Percentiles rank a stretch among this genome's conserved stretches.
Evolutionary conservation across 2,797 vertebrate genomes (phyloP).

Genomic region (Xenops minutus): DNA sequence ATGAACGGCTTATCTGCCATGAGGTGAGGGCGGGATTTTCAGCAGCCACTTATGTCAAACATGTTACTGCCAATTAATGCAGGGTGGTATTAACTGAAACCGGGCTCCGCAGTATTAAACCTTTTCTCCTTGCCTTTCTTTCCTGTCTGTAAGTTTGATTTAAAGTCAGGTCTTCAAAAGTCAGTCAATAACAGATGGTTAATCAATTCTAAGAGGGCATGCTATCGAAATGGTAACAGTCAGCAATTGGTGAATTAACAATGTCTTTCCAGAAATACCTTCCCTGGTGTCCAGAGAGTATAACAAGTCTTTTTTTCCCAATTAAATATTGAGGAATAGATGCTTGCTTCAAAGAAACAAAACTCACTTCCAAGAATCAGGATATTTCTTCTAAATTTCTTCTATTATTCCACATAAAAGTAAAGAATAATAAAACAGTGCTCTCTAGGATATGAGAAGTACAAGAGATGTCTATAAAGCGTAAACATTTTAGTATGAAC

Average conservation of each 20-base stretch:
- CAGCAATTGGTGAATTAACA: conserved; percentile 27
- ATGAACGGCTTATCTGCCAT: conserved; percentile 28
- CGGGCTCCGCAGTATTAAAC: not conserved
- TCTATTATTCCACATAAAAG: not conserved
- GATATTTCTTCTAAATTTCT: not conserved
- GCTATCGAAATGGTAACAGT: not conserved
- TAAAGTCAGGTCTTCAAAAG: conserved; percentile 48
- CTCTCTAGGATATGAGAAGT: not conserved
- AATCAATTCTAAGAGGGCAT: conserved; percentile 36
- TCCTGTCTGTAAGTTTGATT: conserved; percentile 42
- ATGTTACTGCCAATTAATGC: conserved; percentile 52
- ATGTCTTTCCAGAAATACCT: conserved; percentile 23
- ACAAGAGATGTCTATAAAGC: not conserved
- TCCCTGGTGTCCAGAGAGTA: not conserved
- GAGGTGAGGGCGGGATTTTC: conserved; percentile 35
- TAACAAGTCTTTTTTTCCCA: not conserved
- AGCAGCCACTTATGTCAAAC: conserved; percentile 52
- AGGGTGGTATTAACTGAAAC: conserved; percentile 54
- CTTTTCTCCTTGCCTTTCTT: conserved; percentile 26
- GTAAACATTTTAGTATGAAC: not conserved
- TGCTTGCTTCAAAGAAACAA: not conserved
- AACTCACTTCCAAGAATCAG: not conserved
- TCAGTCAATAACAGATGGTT: conserved; percentile 42
- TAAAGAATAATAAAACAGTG: not conserved
- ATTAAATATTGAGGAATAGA: not conserved